Evolutionary conservation across 2,797 vertebrate genomes (phyloP).

Genomic region (Myotis vivesi): DNA sequence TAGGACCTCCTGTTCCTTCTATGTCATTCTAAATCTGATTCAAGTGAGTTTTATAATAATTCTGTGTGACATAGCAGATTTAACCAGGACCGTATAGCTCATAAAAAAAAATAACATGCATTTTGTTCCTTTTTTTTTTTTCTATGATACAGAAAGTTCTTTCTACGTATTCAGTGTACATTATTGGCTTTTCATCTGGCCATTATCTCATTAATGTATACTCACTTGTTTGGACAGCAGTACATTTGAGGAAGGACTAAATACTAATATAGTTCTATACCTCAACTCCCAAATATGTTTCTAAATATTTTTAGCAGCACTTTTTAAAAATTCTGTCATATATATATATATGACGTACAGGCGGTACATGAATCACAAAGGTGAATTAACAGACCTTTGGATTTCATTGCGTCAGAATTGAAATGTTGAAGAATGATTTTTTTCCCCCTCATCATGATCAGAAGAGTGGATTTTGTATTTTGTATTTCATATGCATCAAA

Average conservation of each 20-base stretch:
- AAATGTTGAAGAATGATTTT: slow-evolving; percentile 43
- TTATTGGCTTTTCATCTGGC: neutral
- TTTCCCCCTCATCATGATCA: slow-evolving; percentile 22
- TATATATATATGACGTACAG: slow-evolving; percentile 84
- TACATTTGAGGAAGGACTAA: neutral
- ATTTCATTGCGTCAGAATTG: slow-evolving; percentile 94
- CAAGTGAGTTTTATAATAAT: neutral
- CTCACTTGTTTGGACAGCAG: neutral
- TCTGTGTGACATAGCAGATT: neutral
- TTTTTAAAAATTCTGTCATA: neutral
- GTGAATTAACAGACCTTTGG: slow-evolving; percentile 98
- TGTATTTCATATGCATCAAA: slow-evolving; percentile 62
- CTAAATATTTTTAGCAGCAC: neutral
- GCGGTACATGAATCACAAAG: slow-evolving; percentile 99
- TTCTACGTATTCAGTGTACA: neutral
- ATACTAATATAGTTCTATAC: neutral
- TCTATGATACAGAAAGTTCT: neutral
- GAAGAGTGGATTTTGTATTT: slow-evolving; percentile 59
- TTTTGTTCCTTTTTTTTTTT: neutral
- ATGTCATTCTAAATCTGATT: neutral
- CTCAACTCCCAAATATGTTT: neutral
- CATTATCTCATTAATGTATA: neutral
- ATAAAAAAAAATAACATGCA: neutral
- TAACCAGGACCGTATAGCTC: neutral
- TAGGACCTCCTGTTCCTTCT: neutral